Evolutionary conservation across 2,797 vertebrate genomes (phyloP).

Genomic region (Myotis vivesi): DNA sequence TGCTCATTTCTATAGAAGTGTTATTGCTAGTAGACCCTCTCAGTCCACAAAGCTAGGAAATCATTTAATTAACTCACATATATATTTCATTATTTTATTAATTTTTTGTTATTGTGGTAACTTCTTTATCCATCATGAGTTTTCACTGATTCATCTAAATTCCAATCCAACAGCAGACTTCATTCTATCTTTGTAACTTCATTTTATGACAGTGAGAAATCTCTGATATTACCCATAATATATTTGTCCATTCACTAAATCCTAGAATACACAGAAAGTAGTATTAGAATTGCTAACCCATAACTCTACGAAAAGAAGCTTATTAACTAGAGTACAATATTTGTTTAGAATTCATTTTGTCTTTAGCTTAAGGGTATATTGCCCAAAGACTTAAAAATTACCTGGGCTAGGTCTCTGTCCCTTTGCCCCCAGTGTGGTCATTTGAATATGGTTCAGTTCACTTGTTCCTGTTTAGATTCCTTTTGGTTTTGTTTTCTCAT

Average conservation of each 20-base stretch:
- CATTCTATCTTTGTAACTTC: constrained; percentile 2
- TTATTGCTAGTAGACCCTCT: neutral
- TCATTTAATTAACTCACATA: neutral
- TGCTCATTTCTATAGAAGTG: neutral
- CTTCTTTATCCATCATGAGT: neutral
- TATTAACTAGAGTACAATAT: neutral
- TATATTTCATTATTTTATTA: neutral
- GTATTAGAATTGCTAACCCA: constrained; percentile 15
- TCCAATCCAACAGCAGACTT: neutral
- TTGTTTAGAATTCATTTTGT: constrained; percentile 43
- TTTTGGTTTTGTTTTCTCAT: neutral
- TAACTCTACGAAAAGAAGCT: neutral
- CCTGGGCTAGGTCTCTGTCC: neutral
- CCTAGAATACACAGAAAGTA: constrained; percentile 5
- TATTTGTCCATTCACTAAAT: neutral
- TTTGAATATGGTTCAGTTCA: neutral
- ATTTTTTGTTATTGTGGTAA: neutral
- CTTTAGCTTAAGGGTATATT: neutral
- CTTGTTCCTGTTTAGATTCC: neutral
- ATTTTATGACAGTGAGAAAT: neutral
- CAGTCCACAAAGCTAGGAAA: neutral
- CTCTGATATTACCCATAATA: neutral
- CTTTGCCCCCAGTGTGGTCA: neutral
- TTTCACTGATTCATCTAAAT: neutral
- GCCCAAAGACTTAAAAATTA: neutral